Evolutionary conservation across 2,113 vertebrate species (phyloP).

Genomic region (Oncorhynchus kisutch): DNA sequence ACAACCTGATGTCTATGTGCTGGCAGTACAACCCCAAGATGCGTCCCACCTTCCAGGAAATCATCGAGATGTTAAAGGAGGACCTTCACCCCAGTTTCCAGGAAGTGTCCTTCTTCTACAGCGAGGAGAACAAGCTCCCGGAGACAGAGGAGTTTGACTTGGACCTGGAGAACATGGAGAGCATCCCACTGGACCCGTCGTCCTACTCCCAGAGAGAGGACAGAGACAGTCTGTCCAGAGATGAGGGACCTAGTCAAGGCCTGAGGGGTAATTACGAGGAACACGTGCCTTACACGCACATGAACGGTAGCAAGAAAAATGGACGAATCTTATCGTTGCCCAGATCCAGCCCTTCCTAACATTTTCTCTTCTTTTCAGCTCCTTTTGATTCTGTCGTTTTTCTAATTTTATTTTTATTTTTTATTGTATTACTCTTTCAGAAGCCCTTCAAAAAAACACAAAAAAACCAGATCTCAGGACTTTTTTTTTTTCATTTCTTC

Average conservation of each 20-base stretch:
- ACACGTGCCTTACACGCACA: constrained; percentile 92
- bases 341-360: constrained; percentile 93
- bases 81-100: constrained; percentile 91
- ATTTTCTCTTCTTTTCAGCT: constrained; percentile 46
- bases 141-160: constrained; percentile 93
- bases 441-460: constrained; percentile 60
- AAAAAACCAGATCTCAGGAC: constrained; percentile 88
- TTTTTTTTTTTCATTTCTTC: constrained; percentile 69
- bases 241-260: constrained; percentile 80
- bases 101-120: constrained; percentile 95
- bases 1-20: constrained; percentile 95
- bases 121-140: constrained; percentile 93
- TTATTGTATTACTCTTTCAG: constrained; percentile 59
- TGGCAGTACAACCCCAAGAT: constrained; percentile 99
- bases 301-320: constrained; percentile 97
- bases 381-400: constrained; percentile 46
- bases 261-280: constrained; percentile 90
- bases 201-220: constrained; percentile 87
- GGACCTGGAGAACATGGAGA: constrained; percentile 99
- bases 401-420: constrained; percentile 48
- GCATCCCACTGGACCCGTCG: constrained; percentile 91
- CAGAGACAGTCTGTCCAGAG: constrained; percentile 77
- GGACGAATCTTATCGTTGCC: constrained; percentile 90
- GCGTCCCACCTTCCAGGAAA: constrained; percentile 91
- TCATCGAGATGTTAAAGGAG: constrained; percentile 93